Percentiles rank a stretch among this genome's conserved stretches.
Evolutionary conservation across 2,113 vertebrate species (phyloP).

Genomic region (Emydura subglobosa): DNA sequence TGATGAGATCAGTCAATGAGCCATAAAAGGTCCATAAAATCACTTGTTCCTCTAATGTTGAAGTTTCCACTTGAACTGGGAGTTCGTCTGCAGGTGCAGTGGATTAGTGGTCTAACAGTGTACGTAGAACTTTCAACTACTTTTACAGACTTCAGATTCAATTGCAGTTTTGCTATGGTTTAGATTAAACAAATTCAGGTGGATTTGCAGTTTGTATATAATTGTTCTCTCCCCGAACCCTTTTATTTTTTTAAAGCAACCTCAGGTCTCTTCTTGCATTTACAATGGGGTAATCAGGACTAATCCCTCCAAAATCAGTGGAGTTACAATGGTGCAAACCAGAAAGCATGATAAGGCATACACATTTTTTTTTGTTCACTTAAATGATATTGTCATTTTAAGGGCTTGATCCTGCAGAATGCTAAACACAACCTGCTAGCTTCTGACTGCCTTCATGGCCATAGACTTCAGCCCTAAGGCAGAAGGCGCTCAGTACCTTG

Average conservation of each 20-base stretch:
- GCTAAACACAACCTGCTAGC: too few relatives aligned
- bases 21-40: neutral
- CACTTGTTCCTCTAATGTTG: slow-evolving; percentile 1
- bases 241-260: neutral
- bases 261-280: neutral
- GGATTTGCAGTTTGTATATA: neutral
- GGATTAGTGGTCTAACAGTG: neutral
- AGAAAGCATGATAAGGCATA: too few relatives aligned
- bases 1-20: neutral
- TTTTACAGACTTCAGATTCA: neutral
- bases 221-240: neutral
- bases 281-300: neutral
- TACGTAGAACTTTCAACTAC: neutral
- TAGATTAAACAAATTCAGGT: neutral
- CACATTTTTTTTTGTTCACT: too few relatives aligned
- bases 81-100: neutral
- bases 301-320: too few relatives aligned
- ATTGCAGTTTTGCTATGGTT: neutral
- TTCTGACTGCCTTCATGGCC: too few relatives aligned
- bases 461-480: too few relatives aligned
- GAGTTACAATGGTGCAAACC: too few relatives aligned
- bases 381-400: too few relatives aligned
- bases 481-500: too few relatives aligned
- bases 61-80: neutral
- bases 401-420: too few relatives aligned